Conservation (phyloP, 2,797 vertebrate genomes). For the Hipposideros larvatus region DNA sequence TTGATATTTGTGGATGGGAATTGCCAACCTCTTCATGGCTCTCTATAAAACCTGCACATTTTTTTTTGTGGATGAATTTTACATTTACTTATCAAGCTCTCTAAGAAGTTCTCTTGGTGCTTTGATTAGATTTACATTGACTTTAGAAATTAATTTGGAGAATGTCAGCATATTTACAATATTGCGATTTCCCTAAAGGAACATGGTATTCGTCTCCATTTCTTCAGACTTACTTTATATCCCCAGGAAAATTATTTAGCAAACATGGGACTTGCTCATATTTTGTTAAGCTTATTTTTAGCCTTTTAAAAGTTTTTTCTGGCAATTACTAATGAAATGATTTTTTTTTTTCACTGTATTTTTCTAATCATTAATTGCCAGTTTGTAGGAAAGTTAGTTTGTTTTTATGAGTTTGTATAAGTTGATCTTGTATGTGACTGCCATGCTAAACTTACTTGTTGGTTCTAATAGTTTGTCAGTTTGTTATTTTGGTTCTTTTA, state of each 20-base stretch:
- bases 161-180: neutral
- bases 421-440: constrained; percentile 13
- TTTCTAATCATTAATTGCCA: neutral
- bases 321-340: neutral
- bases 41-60: neutral
- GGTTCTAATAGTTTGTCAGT: neutral
- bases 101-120: constrained; percentile 1
- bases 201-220: neutral
- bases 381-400: neutral
- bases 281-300: constrained; percentile 31
- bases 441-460: neutral
- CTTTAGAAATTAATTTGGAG: neutral
- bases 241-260: neutral
- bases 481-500: constrained; percentile 52
- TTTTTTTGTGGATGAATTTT: constrained; percentile 24
- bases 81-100: neutral
- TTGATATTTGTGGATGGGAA: neutral
- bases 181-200: neutral
- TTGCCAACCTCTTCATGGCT: neutral
- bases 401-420: neutral
- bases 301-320: neutral
- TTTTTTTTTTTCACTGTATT: neutral
- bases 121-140: constrained; percentile 37
- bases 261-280: neutral
- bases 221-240: neutral